phyloP scores from a whole-genome alignment of 1,140 invertebrate species.

The Bactericera cockerelli region DNA sequence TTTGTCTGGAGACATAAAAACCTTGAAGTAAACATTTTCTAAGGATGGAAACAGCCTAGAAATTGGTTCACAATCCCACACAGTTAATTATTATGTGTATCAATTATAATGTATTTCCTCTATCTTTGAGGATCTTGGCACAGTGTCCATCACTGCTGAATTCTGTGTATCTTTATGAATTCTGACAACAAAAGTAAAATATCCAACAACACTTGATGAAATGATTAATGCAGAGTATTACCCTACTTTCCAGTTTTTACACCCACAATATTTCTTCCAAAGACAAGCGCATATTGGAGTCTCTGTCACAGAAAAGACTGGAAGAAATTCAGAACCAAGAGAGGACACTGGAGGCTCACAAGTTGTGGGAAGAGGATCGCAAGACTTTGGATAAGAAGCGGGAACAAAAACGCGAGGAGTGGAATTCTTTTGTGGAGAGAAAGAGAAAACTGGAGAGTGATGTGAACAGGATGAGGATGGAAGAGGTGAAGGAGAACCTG shows the following conservation, averaged over 20 bases:
- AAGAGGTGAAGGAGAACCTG: not conserved
- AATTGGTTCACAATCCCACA: too few relatives aligned
- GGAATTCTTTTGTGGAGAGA: not conserved
- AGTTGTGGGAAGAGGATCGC: slow-evolving; percentile 1
- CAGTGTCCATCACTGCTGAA: not conserved
- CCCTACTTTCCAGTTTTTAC: not conserved
- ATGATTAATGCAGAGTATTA: not conserved
- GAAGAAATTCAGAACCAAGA: not conserved
- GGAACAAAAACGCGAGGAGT: not conserved
- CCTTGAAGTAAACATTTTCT: too few relatives aligned
- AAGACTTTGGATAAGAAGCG: not conserved
- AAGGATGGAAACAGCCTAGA: too few relatives aligned
- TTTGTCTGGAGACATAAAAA: too few relatives aligned
- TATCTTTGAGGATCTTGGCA: not conserved
- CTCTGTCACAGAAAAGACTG: not conserved
- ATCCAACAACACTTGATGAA: not conserved
- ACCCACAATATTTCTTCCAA: not conserved
- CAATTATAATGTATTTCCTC: too few relatives aligned
- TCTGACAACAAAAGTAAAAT: not conserved
- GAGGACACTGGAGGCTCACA: not conserved
- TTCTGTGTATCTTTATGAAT: not conserved
- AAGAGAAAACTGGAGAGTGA: slow-evolving; percentile 3
- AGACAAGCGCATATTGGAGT: not conserved
- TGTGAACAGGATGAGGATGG: not conserved
- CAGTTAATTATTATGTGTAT: too few relatives aligned